Evolutionary conservation across 1,140 invertebrate genomes (phyloP).

Genomic region (Palaemon carinicauda): DNA sequence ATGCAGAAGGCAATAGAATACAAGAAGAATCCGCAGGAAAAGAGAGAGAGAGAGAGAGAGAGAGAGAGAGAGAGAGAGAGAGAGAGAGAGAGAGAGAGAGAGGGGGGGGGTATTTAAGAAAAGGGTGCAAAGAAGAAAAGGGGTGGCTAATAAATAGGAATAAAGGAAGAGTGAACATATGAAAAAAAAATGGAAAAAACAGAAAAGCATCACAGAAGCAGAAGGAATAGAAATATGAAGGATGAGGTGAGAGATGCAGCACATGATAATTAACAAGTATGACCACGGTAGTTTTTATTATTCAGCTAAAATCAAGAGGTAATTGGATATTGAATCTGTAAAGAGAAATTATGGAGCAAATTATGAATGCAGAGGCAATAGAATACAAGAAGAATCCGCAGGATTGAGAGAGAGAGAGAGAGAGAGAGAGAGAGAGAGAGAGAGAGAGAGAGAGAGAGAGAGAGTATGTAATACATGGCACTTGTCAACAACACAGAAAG

Average conservation of each 20-base stretch:
- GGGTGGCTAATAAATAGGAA: neutral
- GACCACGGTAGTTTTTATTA: neutral
- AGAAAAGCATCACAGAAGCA: neutral
- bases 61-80: neutral
- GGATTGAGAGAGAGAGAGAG: neutral
- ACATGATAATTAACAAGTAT: neutral
- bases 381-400: neutral
- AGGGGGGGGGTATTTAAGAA: neutral
- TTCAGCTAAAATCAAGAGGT: too few species aligned
- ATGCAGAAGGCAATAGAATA: neutral
- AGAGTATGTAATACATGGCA: neutral
- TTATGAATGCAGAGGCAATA: neutral
- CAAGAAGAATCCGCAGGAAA: neutral
- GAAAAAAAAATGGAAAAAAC: neutral
- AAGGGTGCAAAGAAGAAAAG: neutral
- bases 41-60: neutral
- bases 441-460: neutral
- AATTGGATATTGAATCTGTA: neutral
- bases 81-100: neutral
- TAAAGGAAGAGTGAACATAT: neutral
- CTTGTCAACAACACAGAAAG: too few species aligned
- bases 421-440: conserved; percentile 12
- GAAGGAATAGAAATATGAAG: neutral
- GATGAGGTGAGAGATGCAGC: neutral
- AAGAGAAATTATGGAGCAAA: neutral